Evolutionary conservation across 2,888 invertebrate genomes (phyloP).

Genomic region (Pilophorus perplexus): DNA sequence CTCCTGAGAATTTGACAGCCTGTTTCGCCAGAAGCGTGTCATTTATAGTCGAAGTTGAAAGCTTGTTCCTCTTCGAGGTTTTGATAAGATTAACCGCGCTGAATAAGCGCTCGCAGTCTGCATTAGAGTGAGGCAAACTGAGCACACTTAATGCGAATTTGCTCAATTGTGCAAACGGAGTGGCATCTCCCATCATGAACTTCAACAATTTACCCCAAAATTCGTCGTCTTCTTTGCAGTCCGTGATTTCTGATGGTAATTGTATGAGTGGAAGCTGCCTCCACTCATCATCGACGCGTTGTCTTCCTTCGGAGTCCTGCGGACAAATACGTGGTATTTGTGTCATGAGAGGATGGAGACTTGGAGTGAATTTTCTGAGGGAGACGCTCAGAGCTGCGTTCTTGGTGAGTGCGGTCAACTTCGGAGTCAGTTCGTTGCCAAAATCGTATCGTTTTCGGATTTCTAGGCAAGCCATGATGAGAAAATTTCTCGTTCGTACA

Average conservation of each 20-base stretch:
- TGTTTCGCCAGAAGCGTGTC: neutral
- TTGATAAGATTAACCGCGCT: neutral
- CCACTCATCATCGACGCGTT: slow-evolving; percentile 12
- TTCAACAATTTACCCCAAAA: neutral
- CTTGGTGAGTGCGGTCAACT: neutral
- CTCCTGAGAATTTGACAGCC: neutral
- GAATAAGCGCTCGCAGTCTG: neutral
- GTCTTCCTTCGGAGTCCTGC: neutral
- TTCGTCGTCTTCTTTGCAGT: neutral
- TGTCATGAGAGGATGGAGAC: neutral
- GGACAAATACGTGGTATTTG: neutral
- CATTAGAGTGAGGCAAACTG: neutral
- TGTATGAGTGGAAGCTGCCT: neutral
- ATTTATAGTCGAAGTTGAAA: neutral
- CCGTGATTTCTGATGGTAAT: neutral
- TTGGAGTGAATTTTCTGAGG: slow-evolving; percentile 5
- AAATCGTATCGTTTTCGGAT: slow-evolving; percentile 12
- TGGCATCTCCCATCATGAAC: neutral
- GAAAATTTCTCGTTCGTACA: slow-evolving; percentile 3
- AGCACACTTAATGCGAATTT: neutral
- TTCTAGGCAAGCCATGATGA: slow-evolving; percentile 5
- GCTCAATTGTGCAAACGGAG: neutral
- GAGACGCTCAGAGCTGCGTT: neutral
- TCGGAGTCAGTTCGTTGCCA: neutral
- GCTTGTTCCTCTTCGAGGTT: neutral